phyloP scores from a whole-genome alignment of 2,797 vertebrate species.

The Myiothlypis coronata region DNA sequence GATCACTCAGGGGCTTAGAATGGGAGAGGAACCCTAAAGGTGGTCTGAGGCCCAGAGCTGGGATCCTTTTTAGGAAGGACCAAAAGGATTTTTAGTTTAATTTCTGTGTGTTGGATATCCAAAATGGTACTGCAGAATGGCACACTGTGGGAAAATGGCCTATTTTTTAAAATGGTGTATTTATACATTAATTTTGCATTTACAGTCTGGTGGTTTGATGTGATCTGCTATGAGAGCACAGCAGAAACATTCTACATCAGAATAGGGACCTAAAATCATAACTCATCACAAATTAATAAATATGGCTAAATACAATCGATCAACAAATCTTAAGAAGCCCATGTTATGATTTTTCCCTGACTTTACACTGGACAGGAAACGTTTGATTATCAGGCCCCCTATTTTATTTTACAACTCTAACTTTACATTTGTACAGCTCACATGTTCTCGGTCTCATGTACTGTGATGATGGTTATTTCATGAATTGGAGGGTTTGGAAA shows the following conservation, averaged over 20 bases:
- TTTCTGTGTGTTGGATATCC: not conserved
- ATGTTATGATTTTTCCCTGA: not conserved
- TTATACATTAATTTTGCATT: not conserved
- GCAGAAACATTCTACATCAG: not conserved
- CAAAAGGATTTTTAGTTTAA: not conserved
- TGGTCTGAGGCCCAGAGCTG: not conserved
- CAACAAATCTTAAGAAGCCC: not conserved
- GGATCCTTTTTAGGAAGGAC: not conserved
- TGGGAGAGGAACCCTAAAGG: not conserved
- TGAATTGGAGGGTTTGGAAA: not conserved
- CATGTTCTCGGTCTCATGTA: not conserved
- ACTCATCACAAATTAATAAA: not conserved
- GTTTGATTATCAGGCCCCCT: not conserved
- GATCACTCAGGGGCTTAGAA: not conserved
- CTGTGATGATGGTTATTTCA: constrained; percentile 1
- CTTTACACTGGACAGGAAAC: not conserved
- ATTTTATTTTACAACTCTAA: not conserved
- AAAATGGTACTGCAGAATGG: not conserved
- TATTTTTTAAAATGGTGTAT: not conserved
- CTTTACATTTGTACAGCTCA: not conserved
- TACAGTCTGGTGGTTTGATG: not conserved
- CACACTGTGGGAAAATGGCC: not conserved
- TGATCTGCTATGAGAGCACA: not conserved
- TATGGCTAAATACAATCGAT: not conserved
- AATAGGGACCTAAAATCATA: not conserved